A percentile compares a stretch with the other conserved stretches of the same genome.
These are phyloP conservation scores for Scarus forsteni DNA, from an alignment of 2,797 vertebrate species.

Conservation along the genomic window DNA sequence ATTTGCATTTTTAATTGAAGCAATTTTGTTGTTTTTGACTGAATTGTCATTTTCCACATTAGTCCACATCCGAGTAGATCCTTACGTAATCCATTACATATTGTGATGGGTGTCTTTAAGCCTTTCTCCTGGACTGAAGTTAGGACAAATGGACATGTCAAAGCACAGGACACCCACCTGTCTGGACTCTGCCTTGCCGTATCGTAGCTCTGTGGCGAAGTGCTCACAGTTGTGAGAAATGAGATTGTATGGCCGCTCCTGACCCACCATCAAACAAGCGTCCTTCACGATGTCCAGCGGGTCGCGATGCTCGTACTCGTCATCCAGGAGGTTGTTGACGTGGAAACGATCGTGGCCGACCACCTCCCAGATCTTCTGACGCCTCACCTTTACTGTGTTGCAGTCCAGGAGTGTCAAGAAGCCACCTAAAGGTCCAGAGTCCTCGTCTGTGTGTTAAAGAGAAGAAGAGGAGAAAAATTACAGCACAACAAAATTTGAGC, in stretches of 20 bases:
- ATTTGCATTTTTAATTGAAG: too few species aligned
- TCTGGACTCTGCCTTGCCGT: conserved; percentile 75
- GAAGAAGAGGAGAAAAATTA: neutral
- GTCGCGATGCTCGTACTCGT: conserved; percentile 45
- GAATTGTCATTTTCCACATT: too few species aligned
- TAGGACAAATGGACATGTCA: neutral
- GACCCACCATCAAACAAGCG: conserved; percentile 70
- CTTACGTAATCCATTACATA: too few species aligned
- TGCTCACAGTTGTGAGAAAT: conserved; percentile 85
- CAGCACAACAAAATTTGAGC: neutral
- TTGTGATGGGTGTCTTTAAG: too few species aligned
- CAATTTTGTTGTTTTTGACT: too few species aligned
- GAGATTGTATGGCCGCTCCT: conserved; percentile 67
- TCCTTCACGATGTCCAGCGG: conserved; percentile 63
- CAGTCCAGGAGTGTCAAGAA: conserved; percentile 62
- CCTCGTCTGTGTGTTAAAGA: conserved; percentile 42
- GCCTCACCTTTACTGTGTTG: conserved; percentile 72
- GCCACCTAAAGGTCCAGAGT: conserved; percentile 12
- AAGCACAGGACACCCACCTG: conserved; percentile 70
- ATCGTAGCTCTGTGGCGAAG: conserved; percentile 85
- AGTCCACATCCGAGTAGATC: too few species aligned
- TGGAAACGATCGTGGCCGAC: conserved; percentile 54
- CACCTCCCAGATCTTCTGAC: conserved; percentile 76
- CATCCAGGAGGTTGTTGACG: conserved; percentile 83
- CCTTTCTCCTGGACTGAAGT: too few species aligned